Base-by-base conservation (phyloP, 35 echinoderm and acorn worm genomes). In the Ophioderma brevispina region DNA sequence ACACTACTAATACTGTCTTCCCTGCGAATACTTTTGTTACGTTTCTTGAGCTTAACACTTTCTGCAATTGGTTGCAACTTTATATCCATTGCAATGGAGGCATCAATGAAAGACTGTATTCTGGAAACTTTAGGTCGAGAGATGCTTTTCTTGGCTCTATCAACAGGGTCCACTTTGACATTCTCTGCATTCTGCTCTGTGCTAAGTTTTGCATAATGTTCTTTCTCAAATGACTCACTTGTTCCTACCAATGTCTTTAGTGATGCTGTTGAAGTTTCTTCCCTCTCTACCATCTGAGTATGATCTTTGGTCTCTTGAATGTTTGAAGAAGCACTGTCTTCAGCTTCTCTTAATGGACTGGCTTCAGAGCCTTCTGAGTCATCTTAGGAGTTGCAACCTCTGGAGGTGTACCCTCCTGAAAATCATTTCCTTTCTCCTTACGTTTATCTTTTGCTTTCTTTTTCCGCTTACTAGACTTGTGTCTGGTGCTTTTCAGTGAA, bases 391-490 rank as follows among this genome's bases (percentile, higher is more conserved):
- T 70, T 18, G 59, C 28, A 13, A 3, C n/a, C 5, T 63, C 33
- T 31, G 31, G 10, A 21, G 36, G 56, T 87, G 35, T 4, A 13
- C 46, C 78, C 18, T 59, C 40, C 21, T 0, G 11, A 59, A 6
- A 31, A 37, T 31, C 28, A 0, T 31, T 31, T 32, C 25, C 79
- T 59, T 37, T 64, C 37, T 89, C 78, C 32, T 46, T 89, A 19
- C 43, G 78, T 38, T 41, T 80, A 30, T 81, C 46, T 32, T 89
- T 89, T 4, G 40, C 28, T 63, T 89, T 89, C 40, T 80, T 89
- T 75, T 89, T 89, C 55, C 81, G 81, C 55, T 89, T 89, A 28
- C 52, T 59, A 1, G 83, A 85, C 28, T 85, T 85, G 33, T 85
- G 83, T 28, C 70, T 85, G 31, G 25, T 39, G 2, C 13, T 36